Base-by-base conservation (phyloP, 2,888 invertebrate species). In the Abrostola triplasia region DNA sequence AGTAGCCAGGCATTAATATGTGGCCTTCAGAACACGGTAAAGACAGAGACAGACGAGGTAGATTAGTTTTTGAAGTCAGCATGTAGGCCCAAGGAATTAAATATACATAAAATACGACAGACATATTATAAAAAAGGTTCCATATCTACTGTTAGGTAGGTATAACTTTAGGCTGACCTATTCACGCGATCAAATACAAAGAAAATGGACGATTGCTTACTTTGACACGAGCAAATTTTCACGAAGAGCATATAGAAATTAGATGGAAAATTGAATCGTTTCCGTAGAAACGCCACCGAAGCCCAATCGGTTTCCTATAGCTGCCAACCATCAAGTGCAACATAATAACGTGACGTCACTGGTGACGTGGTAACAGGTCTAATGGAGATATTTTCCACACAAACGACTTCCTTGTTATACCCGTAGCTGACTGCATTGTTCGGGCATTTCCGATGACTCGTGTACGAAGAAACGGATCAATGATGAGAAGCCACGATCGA, bases 401-500 rank as follows among this genome's bases (percentile, higher is more conserved):
- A 74, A 12, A 7, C 58, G 48, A 64, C 60, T 74, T 70, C 74
- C 74, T 64, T 57, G 74, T 73, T 67, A 44, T 53, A 56, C 44
- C 8, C 13, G 44, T 44, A 13, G 44, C 13, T 53, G 56, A 60
- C 50, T 54, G 70, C 63, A 74, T 67, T 70, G 76, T 73, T 66
- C 68, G 56, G 36, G 50, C 61, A 70, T 76, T 76, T 76, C 76
- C 76, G 73, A 76, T 76, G 66, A 76, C 42, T 57, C 44, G 47
- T 5, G 47, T 76, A 76, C 73, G 50, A 56, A 64, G 76, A 76
- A 76, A 60, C 60, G 8, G 55, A 54, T 55, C 64, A 50, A 59
- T 76, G 70, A 67, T 64, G 54, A 49, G 63, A 72, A 73, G 35
- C 48, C 40, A 40, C 49, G 47, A 59, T 68, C 40, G 36, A 71